Evolutionary conservation across 2,888 invertebrate species (phyloP).

Genomic region (Plebejus argus): DNA sequence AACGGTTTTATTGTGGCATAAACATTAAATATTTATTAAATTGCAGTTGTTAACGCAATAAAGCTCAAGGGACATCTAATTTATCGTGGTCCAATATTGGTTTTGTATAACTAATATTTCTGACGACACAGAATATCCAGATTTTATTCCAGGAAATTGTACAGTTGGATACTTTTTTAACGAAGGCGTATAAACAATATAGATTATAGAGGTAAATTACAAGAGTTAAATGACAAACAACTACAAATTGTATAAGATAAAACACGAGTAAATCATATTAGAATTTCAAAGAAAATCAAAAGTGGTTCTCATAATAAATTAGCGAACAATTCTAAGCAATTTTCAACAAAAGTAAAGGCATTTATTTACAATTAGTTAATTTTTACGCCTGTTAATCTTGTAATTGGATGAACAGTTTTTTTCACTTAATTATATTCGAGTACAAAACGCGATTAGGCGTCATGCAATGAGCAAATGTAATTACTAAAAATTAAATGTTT

Average conservation of each 20-base stretch:
- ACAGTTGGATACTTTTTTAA: too few relatives aligned
- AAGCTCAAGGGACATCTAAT: too few relatives aligned
- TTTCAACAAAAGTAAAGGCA: background rate
- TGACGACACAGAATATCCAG: too few relatives aligned
- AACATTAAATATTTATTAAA: too few relatives aligned
- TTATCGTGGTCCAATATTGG: too few relatives aligned
- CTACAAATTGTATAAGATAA: background rate
- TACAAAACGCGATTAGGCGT: background rate
- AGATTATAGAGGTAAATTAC: too few relatives aligned
- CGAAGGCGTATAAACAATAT: too few relatives aligned
- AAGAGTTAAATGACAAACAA: too few relatives aligned
- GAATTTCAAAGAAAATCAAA: background rate
- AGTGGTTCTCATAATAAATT: background rate
- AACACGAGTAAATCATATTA: background rate
- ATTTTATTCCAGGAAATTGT: too few relatives aligned
- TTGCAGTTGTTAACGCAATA: too few relatives aligned
- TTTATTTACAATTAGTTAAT: constrained; percentile 14
- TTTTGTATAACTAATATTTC: too few relatives aligned
- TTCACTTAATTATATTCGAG: constrained; percentile 10
- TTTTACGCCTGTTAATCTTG: constrained; percentile 14
- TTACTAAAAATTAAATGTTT: background rate
- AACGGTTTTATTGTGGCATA: background rate
- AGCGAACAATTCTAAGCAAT: constrained; percentile 2
- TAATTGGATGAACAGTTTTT: constrained; percentile 18
- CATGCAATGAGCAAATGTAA: background rate